These are phyloP conservation scores for Tachyglossus aculeatus DNA, from an alignment of 2,797 vertebrate genomes.

Conservation along the genomic window DNA sequence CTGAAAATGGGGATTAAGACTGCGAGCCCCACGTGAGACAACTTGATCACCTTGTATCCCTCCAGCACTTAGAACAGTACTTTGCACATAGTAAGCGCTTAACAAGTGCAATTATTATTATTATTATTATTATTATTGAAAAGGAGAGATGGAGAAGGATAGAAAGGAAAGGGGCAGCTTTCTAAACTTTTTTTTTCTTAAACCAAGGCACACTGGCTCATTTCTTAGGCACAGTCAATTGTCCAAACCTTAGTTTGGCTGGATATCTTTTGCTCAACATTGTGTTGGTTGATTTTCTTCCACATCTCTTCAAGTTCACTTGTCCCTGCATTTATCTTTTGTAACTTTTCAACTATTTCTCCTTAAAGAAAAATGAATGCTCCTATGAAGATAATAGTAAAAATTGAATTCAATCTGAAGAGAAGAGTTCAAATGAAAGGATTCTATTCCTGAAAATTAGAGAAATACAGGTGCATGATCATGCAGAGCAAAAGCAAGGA, in stretches of 20 bases:
- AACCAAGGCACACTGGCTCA: neutral
- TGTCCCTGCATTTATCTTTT: conserved; percentile 1
- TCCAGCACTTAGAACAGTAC: too few species aligned
- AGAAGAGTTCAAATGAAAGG: too few species aligned
- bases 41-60: too few species aligned
- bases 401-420: neutral
- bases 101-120: too few species aligned
- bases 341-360: conserved; percentile 4
- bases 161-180: neutral
- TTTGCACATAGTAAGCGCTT: too few species aligned
- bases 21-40: too few species aligned
- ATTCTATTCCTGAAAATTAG: neutral
- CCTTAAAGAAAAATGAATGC: neutral
- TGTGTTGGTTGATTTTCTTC: conserved; percentile 11
- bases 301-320: neutral
- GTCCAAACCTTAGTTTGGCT: neutral
- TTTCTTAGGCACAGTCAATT: neutral
- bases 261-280: conserved; percentile 2
- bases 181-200: neutral
- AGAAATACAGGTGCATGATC: neutral
- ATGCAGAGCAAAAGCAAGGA: accelerated
- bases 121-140: too few species aligned
- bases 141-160: neutral
- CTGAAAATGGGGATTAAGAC: too few species aligned
- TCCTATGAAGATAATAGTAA: neutral